A percentile compares a stretch with the other conserved stretches of the same genome.
Evolutionary conservation across 2,113 vertebrate genomes (phyloP).

Genomic region (Buteo buteo): DNA sequence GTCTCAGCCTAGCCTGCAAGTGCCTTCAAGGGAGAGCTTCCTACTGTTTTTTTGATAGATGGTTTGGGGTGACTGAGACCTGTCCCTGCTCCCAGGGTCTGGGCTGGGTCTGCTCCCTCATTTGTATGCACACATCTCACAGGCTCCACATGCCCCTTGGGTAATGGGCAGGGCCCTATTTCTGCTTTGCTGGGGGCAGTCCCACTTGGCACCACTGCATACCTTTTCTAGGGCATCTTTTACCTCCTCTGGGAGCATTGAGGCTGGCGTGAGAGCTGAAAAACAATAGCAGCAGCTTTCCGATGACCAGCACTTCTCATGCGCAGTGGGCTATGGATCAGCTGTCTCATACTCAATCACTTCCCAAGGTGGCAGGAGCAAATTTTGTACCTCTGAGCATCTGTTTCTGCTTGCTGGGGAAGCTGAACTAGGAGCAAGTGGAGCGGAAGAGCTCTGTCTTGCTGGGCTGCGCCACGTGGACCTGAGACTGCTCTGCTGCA

Average conservation of each 20-base stretch:
- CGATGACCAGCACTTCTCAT: neutral
- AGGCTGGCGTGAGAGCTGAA: neutral
- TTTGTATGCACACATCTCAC: fast-evolving
- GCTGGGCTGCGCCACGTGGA: neutral
- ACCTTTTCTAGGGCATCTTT: neutral
- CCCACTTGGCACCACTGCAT: neutral
- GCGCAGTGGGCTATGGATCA: neutral
- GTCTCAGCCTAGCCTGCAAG: neutral
- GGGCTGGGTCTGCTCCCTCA: neutral
- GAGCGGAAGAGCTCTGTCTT: neutral
- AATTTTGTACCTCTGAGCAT: neutral
- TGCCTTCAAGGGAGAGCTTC: neutral
- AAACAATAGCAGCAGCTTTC: neutral
- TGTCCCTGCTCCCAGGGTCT: neutral
- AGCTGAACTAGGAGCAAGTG: neutral
- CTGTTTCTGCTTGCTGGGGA: neutral
- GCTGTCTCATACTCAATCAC: fast-evolving
- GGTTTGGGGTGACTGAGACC: neutral
- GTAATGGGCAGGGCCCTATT: neutral
- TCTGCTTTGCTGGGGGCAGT: neutral
- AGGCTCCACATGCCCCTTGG: neutral
- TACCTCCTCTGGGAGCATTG: neutral
- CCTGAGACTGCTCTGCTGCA: neutral
- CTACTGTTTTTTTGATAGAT: neutral
- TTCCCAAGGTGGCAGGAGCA: neutral